Conservation (phyloP, 2,113 vertebrate genomes). For the Leptosomus discolor region DNA sequence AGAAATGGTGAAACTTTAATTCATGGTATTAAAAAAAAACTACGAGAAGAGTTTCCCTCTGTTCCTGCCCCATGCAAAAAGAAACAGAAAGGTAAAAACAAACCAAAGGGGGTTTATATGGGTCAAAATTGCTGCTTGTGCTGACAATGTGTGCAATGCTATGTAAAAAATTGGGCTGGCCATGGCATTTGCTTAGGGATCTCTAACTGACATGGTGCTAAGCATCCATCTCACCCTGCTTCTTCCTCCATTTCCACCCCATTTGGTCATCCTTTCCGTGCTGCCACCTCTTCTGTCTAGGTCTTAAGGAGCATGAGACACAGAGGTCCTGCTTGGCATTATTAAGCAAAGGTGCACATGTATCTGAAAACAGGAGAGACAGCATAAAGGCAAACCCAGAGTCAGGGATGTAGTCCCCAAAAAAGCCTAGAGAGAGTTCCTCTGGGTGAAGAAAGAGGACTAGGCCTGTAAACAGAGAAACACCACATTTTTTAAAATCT, state of each 20-base stretch:
- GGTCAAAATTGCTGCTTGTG: not conserved
- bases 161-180: not conserved
- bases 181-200: not conserved
- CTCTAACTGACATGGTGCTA: not conserved
- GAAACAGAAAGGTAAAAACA: not conserved
- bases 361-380: not conserved
- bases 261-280: not conserved
- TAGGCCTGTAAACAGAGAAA: not conserved
- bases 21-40: not conserved
- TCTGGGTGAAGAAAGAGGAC: not conserved
- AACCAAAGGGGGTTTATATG: not conserved
- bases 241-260: not conserved
- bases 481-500: not conserved
- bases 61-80: not conserved
- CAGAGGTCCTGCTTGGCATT: not conserved
- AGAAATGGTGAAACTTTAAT: not conserved
- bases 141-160: not conserved
- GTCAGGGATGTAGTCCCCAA: not conserved
- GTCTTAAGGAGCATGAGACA: accelerated
- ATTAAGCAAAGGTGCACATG: not conserved
- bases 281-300: not conserved
- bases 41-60: not conserved
- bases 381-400: not conserved
- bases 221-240: not conserved
- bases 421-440: not conserved